A percentile compares a stretch with the other conserved stretches of the same genome.
These are phyloP conservation scores for Schizothorax lantsangensis DNA, from an alignment of 2,797 vertebrate genomes.

Conservation along the genomic window DNA sequence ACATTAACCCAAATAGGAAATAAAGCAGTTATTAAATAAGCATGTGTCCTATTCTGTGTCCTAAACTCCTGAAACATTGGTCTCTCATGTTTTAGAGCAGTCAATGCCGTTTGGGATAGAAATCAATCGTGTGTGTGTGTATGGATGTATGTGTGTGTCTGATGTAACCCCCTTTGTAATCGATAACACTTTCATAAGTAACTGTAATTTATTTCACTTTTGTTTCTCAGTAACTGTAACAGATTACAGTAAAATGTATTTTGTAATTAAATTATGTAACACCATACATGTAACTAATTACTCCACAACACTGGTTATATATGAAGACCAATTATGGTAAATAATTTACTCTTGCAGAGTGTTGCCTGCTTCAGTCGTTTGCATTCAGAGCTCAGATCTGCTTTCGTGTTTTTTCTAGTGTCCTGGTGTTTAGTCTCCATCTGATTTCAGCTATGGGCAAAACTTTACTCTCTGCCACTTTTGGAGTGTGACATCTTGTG, in stretches of 20 bases:
- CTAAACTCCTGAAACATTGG: background rate
- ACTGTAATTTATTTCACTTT: background rate
- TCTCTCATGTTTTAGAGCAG: background rate
- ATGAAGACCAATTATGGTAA: background rate
- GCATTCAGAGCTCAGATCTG: background rate
- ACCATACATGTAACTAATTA: background rate
- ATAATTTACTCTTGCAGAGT: background rate
- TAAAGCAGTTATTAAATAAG: background rate
- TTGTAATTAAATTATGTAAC: background rate
- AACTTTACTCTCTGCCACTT: background rate
- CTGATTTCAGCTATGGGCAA: background rate
- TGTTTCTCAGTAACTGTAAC: background rate
- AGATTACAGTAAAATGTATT: background rate
- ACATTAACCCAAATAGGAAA: background rate
- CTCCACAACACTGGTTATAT: background rate
- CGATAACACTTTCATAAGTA: background rate
- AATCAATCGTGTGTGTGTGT: background rate
- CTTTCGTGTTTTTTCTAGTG: background rate
- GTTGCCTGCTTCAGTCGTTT: background rate
- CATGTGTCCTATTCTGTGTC: background rate
- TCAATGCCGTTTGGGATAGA: background rate
- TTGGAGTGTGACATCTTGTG: background rate
- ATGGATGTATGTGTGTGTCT: too few species aligned
- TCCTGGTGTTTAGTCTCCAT: background rate
- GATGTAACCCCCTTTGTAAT: background rate